Evolutionary conservation across 2,797 vertebrate genomes (phyloP), one percentile per base, ranked within the genome.

Genomic region (Anabas testudineus): DNA sequence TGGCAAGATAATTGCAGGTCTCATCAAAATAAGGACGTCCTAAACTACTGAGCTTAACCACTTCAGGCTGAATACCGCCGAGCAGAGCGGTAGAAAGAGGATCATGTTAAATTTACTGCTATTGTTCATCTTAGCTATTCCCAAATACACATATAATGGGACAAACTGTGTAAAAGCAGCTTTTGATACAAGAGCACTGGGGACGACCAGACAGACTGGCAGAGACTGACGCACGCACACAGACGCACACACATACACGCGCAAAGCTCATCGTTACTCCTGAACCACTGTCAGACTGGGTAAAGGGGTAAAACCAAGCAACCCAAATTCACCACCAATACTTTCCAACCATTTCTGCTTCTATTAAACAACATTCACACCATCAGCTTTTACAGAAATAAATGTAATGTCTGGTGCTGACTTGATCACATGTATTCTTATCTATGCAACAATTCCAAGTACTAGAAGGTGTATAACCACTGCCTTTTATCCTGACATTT

Each of bases 141-240:
- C 78, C 73, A 53, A 59, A 74, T 57, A 70, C 39, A 75, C 26
- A 54, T 34, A 67, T 24, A 69, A 64, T 47, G 82, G 85, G 70
- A 75, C 75, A 85, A 79, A 68, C 67, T 76, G 81, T 81, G 71
- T 79, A 82, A 87, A 90, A 94, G 91, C 90, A 92, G 91, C 92
- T 90, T 92, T 90, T 88, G 86, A 87, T 90, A 85, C 68, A 88
- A 91, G 82, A 92, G 89, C 90, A 89, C 82, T 81, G 61, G 83
- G 78, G 68, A 81, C 59, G 57, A 65, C 62, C 80, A 60, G 41
- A 78, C 65, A 63, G 37, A 81, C 71, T 43, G 61, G 56, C 46
- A 47, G 47, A 77, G 46, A 71, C 60, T 49, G 51, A 77, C 28
- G 34, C 79, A 73, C 41, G 48, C 67, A 51, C 59, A 45, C 65